Evolutionary conservation across 2,113 vertebrate genomes (phyloP).

Genomic region (Percina caprodes): DNA sequence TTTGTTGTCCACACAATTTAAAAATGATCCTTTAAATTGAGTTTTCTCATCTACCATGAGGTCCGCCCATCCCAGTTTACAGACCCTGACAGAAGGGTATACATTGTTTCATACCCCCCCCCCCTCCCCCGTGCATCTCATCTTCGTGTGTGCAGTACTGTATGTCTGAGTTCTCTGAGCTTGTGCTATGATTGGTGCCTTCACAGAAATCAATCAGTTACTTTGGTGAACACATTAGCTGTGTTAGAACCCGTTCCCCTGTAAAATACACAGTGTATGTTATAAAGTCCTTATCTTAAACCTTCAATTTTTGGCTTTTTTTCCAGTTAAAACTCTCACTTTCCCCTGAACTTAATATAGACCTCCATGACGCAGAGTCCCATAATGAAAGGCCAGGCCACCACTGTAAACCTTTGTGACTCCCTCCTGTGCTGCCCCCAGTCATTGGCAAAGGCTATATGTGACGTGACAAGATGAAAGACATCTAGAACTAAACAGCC

Average conservation of each 20-base stretch:
- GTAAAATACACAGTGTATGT: neutral
- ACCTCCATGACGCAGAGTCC: conserved; percentile 14
- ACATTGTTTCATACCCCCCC: neutral
- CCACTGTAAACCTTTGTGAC: conserved; percentile 22
- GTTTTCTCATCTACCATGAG: no score
- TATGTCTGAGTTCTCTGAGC: neutral
- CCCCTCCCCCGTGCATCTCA: neutral
- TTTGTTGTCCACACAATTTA: no score
- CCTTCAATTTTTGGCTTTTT: conserved; percentile 6
- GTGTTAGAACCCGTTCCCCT: neutral
- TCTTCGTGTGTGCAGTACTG: no score
- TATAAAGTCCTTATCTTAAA: neutral
- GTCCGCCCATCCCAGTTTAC: no score
- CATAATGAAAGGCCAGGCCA: conserved; percentile 49
- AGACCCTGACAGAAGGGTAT: neutral
- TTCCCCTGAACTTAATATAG: conserved; percentile 31
- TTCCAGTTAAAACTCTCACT: conserved; percentile 3
- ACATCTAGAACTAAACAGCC: conserved; percentile 50
- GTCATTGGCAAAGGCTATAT: conserved; percentile 9
- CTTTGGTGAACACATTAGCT: neutral
- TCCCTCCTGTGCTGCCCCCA: conserved; percentile 21
- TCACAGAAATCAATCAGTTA: neutral
- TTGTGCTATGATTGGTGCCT: neutral
- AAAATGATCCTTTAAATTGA: no score
- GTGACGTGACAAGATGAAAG: conserved; percentile 49